Evolutionary conservation across 2,113 vertebrate genomes (phyloP).

Genomic region (Piprites chloris): DNA sequence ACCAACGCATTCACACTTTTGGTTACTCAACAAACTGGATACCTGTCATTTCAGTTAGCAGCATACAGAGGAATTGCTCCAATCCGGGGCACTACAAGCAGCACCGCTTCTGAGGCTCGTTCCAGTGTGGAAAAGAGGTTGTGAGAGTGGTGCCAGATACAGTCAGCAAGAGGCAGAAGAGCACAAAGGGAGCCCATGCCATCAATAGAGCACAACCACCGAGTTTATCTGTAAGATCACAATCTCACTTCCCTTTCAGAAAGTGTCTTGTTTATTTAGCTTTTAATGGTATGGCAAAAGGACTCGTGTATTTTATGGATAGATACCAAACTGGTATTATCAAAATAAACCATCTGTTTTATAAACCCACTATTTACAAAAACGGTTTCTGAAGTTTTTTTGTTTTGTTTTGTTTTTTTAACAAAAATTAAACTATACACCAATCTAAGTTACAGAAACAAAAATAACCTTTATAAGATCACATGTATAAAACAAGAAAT

Average conservation of each 20-base stretch:
- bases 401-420: slow-evolving; percentile 54
- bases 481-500: slow-evolving; percentile 84
- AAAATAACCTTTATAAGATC: slow-evolving; percentile 78
- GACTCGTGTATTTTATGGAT: slow-evolving; percentile 73
- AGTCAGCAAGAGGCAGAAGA: slow-evolving; percentile 15
- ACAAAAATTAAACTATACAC: slow-evolving; percentile 80
- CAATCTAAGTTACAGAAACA: slow-evolving; percentile 77
- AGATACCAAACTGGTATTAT: slow-evolving; percentile 74
- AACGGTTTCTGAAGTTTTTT: slow-evolving; percentile 68
- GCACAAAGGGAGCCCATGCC: neutral
- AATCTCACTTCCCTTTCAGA: slow-evolving; percentile 75
- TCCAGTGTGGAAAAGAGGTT: slow-evolving; percentile 24
- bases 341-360: slow-evolving; percentile 79
- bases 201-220: neutral
- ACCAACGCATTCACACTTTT: neutral
- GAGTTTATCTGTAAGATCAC: slow-evolving; percentile 57
- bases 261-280: slow-evolving; percentile 74
- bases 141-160: neutral
- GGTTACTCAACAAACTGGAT: neutral
- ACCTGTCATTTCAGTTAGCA: slow-evolving; percentile 16
- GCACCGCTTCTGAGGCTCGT: neutral
- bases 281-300: slow-evolving; percentile 68
- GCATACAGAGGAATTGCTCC: slow-evolving; percentile 25
- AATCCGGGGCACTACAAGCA: neutral
- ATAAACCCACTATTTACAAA: slow-evolving; percentile 78